A percentile compares a stretch with the other conserved stretches of the same genome.
These are phyloP conservation scores for Hippocampus kuda DNA, from an alignment of 2,797 vertebrate species.

Conservation along the genomic window DNA sequence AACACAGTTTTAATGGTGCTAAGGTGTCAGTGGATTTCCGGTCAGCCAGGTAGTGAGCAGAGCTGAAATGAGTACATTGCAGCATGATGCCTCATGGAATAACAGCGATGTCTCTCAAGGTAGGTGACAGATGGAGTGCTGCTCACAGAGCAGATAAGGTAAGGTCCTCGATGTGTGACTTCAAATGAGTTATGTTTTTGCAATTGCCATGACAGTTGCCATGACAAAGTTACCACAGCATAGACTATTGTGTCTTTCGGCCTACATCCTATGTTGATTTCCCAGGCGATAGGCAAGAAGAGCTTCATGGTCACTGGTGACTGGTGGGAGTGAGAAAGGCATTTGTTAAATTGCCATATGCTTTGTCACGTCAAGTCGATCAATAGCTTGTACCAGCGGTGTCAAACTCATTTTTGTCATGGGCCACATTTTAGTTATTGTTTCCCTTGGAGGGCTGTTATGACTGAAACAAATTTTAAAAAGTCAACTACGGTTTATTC, in stretches of 20 bases:
- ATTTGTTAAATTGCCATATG: constrained; percentile 44
- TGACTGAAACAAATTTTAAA: too few species aligned
- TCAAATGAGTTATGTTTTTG: not conserved
- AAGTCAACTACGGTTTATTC: too few species aligned
- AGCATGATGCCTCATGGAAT: constrained; percentile 30
- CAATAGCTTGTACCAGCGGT: too few species aligned
- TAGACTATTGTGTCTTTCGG: constrained; percentile 11
- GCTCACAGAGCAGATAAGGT: constrained; percentile 45
- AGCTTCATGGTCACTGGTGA: constrained; percentile 61
- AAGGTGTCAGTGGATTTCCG: constrained; percentile 50
- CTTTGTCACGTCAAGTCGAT: not conserved
- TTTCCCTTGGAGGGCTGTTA: too few species aligned
- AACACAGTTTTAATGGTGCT: constrained; percentile 50
- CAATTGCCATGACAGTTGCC: constrained; percentile 15
- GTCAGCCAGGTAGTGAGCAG: constrained; percentile 22
- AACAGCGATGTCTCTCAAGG: constrained; percentile 28
- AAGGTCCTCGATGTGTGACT: constrained; percentile 23
- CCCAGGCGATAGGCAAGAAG: constrained; percentile 43
- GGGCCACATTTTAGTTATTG: too few species aligned
- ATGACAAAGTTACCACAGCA: constrained; percentile 16
- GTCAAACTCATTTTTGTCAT: too few species aligned
- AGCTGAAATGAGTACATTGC: constrained; percentile 13
- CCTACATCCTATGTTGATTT: constrained; percentile 27
- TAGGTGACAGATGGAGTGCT: constrained; percentile 33
- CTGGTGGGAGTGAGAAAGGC: constrained; percentile 45